Evolutionary conservation across 2,113 vertebrate species (phyloP).

Genomic region (Odocoileus hemionus): DNA sequence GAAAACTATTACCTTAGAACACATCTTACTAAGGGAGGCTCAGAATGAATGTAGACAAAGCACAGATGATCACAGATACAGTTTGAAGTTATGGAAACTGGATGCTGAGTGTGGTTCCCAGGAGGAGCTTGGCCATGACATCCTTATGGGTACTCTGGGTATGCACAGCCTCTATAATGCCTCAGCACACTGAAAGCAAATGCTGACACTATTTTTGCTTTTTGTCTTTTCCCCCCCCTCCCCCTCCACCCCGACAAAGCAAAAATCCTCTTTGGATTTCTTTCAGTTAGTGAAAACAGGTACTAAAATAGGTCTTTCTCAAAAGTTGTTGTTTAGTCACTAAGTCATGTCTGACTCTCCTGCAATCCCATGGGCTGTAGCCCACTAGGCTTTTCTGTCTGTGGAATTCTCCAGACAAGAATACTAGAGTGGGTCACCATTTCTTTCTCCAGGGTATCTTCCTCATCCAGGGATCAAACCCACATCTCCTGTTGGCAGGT

Average conservation of each 20-base stretch:
- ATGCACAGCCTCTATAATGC: background rate
- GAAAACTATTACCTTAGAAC: background rate
- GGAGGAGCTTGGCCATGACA: background rate
- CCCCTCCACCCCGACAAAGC: background rate
- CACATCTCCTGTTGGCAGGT: background rate
- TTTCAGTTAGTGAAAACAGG: background rate
- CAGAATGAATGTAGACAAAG: background rate
- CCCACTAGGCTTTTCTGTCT: background rate
- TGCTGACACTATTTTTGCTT: background rate
- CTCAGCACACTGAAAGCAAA: background rate
- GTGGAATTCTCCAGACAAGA: background rate
- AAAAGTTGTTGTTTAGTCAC: background rate
- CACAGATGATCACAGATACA: background rate
- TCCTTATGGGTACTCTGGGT: background rate
- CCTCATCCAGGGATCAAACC: background rate
- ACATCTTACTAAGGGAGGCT: background rate
- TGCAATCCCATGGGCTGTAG: background rate
- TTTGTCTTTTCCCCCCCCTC: background rate
- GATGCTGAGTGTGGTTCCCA: background rate
- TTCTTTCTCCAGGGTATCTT: background rate
- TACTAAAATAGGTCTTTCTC: background rate
- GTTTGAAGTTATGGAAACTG: background rate
- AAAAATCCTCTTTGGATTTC: background rate
- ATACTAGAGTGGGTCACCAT: background rate
- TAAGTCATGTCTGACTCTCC: background rate